Percentiles rank a stretch among this genome's conserved stretches.
phyloP scores from a whole-genome alignment of 2,888 invertebrate genomes.

The Drosophila atroscutellata region DNA sequence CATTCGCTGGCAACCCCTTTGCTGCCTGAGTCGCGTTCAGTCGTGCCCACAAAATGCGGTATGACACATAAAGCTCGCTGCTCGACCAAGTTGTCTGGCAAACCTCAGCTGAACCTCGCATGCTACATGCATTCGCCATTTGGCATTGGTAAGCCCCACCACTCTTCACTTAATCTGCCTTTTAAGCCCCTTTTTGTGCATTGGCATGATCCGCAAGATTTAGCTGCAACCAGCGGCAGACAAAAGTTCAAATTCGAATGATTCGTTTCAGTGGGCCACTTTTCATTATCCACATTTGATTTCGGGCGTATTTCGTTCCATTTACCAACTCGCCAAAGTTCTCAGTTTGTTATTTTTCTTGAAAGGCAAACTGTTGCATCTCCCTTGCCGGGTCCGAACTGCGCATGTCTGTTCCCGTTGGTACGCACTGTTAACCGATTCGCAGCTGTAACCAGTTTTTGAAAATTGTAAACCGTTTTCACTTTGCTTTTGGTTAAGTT shows the following conservation, averaged over 20 bases:
- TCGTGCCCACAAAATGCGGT: constrained; percentile 8
- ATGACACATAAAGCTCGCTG: constrained; percentile 13
- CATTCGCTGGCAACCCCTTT: not conserved
- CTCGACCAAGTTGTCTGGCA: constrained; percentile 10
- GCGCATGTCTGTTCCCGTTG: constrained; percentile 65
- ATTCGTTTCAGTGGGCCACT: constrained; percentile 14
- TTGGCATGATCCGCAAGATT: constrained; percentile 24
- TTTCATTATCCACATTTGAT: constrained; percentile 3
- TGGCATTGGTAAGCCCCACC: not conserved
- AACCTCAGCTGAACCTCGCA: constrained; percentile 8
- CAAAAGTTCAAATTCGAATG: constrained; percentile 28
- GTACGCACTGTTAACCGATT: constrained; percentile 72
- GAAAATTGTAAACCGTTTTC: constrained; percentile 9
- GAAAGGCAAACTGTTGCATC: constrained; percentile 70
- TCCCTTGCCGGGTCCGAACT: not conserved
- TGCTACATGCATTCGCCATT: constrained; percentile 14
- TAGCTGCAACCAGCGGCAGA: constrained; percentile 38
- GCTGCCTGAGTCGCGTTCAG: constrained; percentile 2
- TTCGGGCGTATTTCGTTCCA: constrained; percentile 22
- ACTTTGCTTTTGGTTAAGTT: not conserved
- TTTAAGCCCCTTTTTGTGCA: not conserved
- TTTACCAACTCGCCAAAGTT: constrained; percentile 7
- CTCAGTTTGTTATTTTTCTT: constrained; percentile 18
- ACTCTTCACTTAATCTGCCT: constrained; percentile 4
- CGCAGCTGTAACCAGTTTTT: constrained; percentile 60